Evolutionary conservation across 2,113 vertebrate genomes (phyloP).

Genomic region (Alces alces): DNA sequence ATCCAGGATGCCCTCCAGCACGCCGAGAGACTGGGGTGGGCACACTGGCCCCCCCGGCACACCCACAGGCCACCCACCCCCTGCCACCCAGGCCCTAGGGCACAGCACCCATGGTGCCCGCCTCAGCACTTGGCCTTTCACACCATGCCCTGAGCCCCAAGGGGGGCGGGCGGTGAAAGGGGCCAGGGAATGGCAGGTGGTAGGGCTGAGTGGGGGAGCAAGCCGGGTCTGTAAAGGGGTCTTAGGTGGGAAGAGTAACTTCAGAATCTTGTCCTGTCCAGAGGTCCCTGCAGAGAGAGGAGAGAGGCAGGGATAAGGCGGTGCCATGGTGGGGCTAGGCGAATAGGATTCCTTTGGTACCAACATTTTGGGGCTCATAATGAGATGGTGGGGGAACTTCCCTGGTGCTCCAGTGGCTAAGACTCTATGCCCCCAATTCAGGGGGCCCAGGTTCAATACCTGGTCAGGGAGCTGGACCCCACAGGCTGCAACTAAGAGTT

Average conservation of each 20-base stretch:
- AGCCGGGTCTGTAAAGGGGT: background rate
- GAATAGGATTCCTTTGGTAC: background rate
- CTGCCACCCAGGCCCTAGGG: constrained; percentile 75
- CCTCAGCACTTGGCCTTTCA: constrained; percentile 69
- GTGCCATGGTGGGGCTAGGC: accelerated
- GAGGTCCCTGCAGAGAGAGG: constrained; percentile 60
- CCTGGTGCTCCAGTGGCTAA: background rate
- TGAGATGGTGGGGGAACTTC: background rate
- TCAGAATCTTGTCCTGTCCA: constrained; percentile 39
- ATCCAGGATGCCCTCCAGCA: constrained; percentile 84
- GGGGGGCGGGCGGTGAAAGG: constrained; percentile 59
- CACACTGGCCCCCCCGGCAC: constrained; percentile 68
- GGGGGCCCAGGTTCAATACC: background rate
- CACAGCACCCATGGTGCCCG: constrained; percentile 77
- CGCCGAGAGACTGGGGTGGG: constrained; percentile 81
- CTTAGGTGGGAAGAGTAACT: background rate
- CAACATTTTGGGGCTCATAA: background rate
- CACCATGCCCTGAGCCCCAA: constrained; percentile 70
- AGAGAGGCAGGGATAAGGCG: constrained; percentile 9
- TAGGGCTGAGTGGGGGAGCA: background rate
- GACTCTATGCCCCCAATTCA: background rate
- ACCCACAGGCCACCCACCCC: constrained; percentile 64
- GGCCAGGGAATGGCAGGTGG: constrained; percentile 55
- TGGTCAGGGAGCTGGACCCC: background rate
- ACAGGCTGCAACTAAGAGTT: background rate